A percentile compares a stretch with the other conserved stretches of the same genome.
Evolutionary conservation across 37 sponge, comb jelly and placozoan species (phyloP).

Genomic region (Ianthella basta): DNA sequence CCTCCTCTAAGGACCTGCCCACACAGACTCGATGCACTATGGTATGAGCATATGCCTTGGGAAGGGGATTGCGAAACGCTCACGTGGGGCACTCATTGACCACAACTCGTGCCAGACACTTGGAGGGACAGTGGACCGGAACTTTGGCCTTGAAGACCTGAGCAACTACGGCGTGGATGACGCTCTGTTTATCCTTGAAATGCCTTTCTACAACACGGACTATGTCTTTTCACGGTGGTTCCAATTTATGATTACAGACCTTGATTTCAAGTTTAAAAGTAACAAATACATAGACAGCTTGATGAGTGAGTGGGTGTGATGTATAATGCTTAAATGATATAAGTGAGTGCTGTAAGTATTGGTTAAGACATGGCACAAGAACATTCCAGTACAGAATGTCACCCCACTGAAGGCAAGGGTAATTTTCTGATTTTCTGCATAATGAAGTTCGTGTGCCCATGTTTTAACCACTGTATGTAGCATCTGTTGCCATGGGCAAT

Average conservation of each 20-base stretch:
- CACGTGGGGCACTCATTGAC: slow-evolving; percentile 42
- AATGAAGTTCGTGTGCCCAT: too few species aligned
- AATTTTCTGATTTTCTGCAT: too few species aligned
- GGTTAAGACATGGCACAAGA: too few species aligned
- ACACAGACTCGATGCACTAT: slow-evolving; percentile 14
- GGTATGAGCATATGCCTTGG: slow-evolving; percentile 52
- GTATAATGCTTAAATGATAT: background rate
- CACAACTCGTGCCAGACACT: slow-evolving; percentile 18
- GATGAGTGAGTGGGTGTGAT: slow-evolving; percentile 26
- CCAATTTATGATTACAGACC: slow-evolving; percentile 59
- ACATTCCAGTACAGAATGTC: too few species aligned
- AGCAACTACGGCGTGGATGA: slow-evolving; percentile 25
- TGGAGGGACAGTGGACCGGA: slow-evolving; percentile 28
- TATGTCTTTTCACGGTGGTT: slow-evolving; percentile 58
- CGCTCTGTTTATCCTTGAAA: slow-evolving; percentile 47
- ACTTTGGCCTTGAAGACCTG: background rate
- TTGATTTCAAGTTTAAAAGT: slow-evolving; percentile 47
- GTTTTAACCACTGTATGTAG: too few species aligned
- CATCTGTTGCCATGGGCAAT: too few species aligned
- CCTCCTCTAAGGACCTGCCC: slow-evolving; percentile 44
- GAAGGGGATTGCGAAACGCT: background rate
- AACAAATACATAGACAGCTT: slow-evolving; percentile 29
- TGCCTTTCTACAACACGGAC: slow-evolving; percentile 44
- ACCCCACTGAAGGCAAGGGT: too few species aligned
- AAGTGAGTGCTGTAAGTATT: too few species aligned